Percentiles rank a stretch among this genome's conserved stretches.
phyloP scores from a whole-genome alignment of 1,140 invertebrate species.

The Sinonovacula constricta region DNA sequence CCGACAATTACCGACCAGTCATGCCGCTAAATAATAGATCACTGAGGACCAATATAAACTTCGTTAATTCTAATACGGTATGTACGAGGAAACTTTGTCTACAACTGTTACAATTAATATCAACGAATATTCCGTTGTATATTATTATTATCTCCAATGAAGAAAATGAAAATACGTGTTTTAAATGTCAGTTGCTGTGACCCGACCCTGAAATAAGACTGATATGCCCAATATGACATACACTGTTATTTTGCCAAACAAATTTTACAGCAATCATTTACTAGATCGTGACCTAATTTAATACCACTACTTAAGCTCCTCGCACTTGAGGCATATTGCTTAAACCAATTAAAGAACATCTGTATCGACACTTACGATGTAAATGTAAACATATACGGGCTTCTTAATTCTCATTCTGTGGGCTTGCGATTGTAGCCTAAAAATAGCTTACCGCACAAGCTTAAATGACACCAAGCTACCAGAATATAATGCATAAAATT shows the following conservation, averaged over 20 bases:
- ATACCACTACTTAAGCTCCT: too few relatives aligned
- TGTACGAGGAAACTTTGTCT: background rate
- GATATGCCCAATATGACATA: background rate
- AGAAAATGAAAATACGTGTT: background rate
- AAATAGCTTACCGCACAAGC: too few relatives aligned
- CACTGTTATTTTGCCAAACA: background rate
- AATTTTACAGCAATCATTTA: too few relatives aligned
- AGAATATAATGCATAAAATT: too few relatives aligned
- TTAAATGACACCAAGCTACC: too few relatives aligned
- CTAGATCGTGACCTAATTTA: too few relatives aligned
- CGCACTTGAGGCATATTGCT: too few relatives aligned
- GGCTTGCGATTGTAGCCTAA: too few relatives aligned
- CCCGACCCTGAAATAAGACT: background rate
- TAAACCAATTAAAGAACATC: too few relatives aligned
- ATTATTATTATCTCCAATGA: background rate
- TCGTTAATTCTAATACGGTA: conserved; percentile 79
- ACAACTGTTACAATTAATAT: background rate
- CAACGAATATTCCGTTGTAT: background rate
- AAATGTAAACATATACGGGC: too few relatives aligned
- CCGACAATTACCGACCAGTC: conserved; percentile 94
- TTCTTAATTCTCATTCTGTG: too few relatives aligned
- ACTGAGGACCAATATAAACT: conserved; percentile 97
- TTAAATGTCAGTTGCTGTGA: background rate
- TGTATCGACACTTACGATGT: too few relatives aligned
- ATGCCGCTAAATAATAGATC: conserved; percentile 93